Percentiles rank a stretch among this genome's conserved stretches.
phyloP scores from a whole-genome alignment of 1,140 invertebrate species.

The Stenopsyche tienmushanensis region DNA sequence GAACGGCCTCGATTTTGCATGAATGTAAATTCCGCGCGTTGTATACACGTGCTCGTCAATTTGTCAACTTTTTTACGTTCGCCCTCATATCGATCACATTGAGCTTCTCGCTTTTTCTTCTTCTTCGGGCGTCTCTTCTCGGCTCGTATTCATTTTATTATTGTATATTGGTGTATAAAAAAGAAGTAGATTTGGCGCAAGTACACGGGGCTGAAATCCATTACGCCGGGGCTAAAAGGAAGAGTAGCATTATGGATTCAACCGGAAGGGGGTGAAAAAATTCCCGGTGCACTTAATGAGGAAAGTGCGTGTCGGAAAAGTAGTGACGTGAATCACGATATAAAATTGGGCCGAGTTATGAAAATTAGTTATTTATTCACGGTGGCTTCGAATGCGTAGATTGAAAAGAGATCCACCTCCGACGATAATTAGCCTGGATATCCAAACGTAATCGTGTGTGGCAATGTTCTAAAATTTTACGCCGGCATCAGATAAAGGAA shows the following conservation, averaged over 20 bases:
- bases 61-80: neutral
- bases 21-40: neutral
- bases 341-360: no score
- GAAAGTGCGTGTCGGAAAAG: neutral
- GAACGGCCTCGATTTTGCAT: neutral
- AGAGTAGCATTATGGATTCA: neutral
- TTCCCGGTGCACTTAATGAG: neutral
- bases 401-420: no score
- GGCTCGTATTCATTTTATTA: neutral
- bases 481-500: no score
- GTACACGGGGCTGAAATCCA: neutral
- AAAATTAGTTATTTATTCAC: no score
- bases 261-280: neutral
- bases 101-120: neutral
- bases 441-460: no score
- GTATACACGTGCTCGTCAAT: neutral
- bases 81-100: neutral
- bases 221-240: neutral
- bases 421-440: no score
- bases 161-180: neutral
- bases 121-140: neutral
- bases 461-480: no score
- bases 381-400: no score
- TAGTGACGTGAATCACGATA: no score
- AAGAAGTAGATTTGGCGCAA: neutral